Evolutionary conservation across 2,113 vertebrate genomes (phyloP), one percentile per base, ranked within the genome.

Genomic region (Centropristis striata): DNA sequence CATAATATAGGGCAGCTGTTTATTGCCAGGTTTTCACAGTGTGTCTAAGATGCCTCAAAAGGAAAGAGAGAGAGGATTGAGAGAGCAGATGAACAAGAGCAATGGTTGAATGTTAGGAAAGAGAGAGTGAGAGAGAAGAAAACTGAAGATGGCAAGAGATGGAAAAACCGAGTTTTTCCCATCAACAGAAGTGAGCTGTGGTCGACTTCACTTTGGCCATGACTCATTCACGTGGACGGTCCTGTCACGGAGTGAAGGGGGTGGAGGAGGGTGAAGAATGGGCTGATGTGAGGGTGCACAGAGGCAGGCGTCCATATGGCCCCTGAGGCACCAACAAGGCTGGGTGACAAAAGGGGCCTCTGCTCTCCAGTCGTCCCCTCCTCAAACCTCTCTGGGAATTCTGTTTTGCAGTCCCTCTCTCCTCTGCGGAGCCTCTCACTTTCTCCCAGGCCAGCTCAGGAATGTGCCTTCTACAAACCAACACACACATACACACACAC

Each of bases 191-290:
- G 91, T 88, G 64, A 92, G 93, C 93, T 49, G 66, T 64, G 72
- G 82, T 68, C 86, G 60, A 93, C 88, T 89, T 93, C 92, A 89
- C 74, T 75, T 76, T 73, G 90, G 91, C 92, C 90, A 74, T 83
- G 90, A 93, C 92, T 92, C 86, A 75, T 74, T 86, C 81, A 78
- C 58, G 21, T 69, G 84, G 83, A 91, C 71, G 61, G 70, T 82
- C 77, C 68, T 86, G 82, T 91, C 83, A 80, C 63, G 53, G 85
- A 83, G 84, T 1, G 8, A 71, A 23, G 85, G 70, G 76, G 59
- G 68, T 13, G 68, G 65, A n/a, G 71, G 78, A 74, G 53, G 54
- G 42, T 36, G 72, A 76, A 86, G 85, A 89, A 85, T 85, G 77
- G 84, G 75, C 80, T 80, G 71, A 83, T 88, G 91, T 92, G 87